phyloP scores from a whole-genome alignment of 2,888 invertebrate genomes.

The Acleris sparsana region DNA sequence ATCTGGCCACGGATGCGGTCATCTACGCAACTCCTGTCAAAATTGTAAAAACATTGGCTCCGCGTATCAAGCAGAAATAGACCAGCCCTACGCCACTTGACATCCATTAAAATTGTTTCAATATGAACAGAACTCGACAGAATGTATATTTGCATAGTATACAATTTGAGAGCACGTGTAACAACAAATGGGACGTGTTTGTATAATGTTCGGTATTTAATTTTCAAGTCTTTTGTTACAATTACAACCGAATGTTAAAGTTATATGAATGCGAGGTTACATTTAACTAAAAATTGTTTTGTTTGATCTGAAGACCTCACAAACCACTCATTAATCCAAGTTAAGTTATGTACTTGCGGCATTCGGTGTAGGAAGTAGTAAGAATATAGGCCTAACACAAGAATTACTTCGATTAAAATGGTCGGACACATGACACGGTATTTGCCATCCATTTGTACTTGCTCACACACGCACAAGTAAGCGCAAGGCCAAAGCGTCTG shows the following conservation, averaged over 20 bases:
- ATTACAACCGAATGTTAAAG: not conserved
- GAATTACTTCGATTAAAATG: too few relatives aligned
- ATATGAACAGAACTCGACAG: not conserved
- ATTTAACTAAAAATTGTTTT: too few relatives aligned
- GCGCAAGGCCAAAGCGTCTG: too few relatives aligned
- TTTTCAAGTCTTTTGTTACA: not conserved
- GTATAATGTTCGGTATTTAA: not conserved
- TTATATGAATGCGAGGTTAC: not conserved
- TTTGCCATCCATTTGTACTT: too few relatives aligned
- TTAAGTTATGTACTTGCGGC: too few relatives aligned
- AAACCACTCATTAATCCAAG: too few relatives aligned
- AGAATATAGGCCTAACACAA: too few relatives aligned
- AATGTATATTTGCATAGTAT: not conserved
- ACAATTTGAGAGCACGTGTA: conserved; percentile 13
- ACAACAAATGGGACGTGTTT: conserved; percentile 4
- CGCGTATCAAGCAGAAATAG: conserved; percentile 25
- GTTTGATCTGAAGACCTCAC: too few relatives aligned
- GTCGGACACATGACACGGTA: too few relatives aligned
- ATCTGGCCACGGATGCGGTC: conserved; percentile 29
- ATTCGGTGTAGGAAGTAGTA: too few relatives aligned
- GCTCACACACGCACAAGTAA: too few relatives aligned
- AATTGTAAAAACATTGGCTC: conserved; percentile 26
- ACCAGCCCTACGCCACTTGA: conserved; percentile 32
- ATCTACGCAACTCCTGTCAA: conserved; percentile 34
- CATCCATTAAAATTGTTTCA: conserved; percentile 17